phyloP scores from a whole-genome alignment of 2,888 invertebrate genomes.

The Dynastes grantii region DNA sequence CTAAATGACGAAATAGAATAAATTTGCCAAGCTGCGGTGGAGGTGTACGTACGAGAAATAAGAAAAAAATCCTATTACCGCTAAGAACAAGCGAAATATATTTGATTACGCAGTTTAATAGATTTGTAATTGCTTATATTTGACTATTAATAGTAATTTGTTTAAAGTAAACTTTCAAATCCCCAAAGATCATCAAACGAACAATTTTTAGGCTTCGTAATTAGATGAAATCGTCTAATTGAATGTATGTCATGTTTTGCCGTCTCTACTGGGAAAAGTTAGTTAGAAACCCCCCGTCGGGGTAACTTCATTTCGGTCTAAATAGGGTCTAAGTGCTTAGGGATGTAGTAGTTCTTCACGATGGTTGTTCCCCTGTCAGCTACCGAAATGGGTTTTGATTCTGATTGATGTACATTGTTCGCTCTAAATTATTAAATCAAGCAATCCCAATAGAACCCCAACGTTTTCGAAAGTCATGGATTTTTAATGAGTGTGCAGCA shows the following conservation, averaged over 20 bases:
- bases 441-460: not conserved
- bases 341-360: constrained; percentile 48
- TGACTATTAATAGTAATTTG: no score
- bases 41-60: not conserved
- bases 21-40: not conserved
- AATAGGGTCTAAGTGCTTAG: constrained; percentile 51
- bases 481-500: constrained; percentile 2
- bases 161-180: not conserved
- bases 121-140: no score
- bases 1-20: constrained; percentile 25
- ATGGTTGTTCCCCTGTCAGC: constrained; percentile 42
- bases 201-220: constrained; percentile 28
- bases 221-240: constrained; percentile 42
- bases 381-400: constrained; percentile 34
- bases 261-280: constrained; percentile 38
- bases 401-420: constrained; percentile 46
- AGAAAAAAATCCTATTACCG: no score
- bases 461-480: not conserved
- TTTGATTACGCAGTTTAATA: no score
- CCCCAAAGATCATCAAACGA: constrained; percentile 6
- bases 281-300: constrained; percentile 27
- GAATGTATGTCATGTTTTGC: constrained; percentile 44
- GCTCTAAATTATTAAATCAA: constrained; percentile 36
- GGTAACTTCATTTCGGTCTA: constrained; percentile 44
- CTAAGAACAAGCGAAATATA: no score